Evolutionary conservation across 1,140 invertebrate species (phyloP).

Genomic region (Cotesia chilonis): DNA sequence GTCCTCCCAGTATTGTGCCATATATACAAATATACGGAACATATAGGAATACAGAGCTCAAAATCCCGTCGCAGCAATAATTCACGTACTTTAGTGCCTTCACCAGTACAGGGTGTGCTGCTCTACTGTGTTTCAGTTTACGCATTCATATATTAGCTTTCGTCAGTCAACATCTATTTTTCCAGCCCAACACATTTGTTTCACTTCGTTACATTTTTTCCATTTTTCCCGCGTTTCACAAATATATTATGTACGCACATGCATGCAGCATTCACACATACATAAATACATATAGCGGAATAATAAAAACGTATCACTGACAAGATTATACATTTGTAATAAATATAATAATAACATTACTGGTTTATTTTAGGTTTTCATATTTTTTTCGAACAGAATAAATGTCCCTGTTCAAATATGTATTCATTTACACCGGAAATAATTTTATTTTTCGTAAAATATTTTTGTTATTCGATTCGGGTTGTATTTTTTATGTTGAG

Average conservation of each 20-base stretch:
- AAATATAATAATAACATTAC: too few species aligned
- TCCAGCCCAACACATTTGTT: background rate
- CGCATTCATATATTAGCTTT: conserved; percentile 21
- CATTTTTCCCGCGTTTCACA: background rate
- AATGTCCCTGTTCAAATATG: too few species aligned
- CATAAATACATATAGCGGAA: background rate
- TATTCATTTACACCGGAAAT: too few species aligned
- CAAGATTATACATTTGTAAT: background rate
- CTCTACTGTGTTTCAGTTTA: background rate
- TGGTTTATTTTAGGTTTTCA: too few species aligned
- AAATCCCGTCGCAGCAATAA: conserved; percentile 20
- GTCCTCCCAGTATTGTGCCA: too few species aligned
- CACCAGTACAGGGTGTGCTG: background rate
- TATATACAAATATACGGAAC: background rate
- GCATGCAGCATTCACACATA: background rate
- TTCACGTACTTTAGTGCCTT: conserved; percentile 11
- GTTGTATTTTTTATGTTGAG: too few species aligned
- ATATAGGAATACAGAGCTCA: conserved; percentile 8
- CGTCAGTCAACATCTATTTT: conserved; percentile 18
- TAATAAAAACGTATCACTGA: conserved; percentile 9
- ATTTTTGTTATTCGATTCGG: too few species aligned
- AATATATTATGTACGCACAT: conserved; percentile 2
- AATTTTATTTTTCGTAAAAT: too few species aligned
- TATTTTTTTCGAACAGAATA: too few species aligned
- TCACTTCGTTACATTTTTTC: background rate